Conservation (phyloP, 2,797 vertebrate species). For the Pantherophis vulpinus region DNA sequence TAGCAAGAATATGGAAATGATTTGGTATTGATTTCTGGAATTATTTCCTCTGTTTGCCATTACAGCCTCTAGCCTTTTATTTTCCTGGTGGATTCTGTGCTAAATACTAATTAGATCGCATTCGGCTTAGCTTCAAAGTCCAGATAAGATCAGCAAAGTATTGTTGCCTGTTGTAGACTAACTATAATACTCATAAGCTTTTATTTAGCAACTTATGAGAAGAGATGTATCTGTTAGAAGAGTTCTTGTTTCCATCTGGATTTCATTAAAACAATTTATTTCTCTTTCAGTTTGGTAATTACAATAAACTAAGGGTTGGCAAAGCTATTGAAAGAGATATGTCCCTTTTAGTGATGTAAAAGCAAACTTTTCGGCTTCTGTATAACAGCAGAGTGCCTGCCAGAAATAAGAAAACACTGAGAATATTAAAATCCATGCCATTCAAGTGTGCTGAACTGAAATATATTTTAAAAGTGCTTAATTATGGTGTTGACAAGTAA, state of each 20-base stretch:
- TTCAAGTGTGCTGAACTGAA: not conserved
- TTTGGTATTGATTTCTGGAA: not conserved
- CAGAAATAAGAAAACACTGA: not conserved
- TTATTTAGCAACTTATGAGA: not conserved
- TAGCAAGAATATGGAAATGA: not conserved
- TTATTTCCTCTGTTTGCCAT: not conserved
- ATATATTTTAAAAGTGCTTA: not conserved
- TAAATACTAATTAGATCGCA: not conserved
- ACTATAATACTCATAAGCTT: not conserved
- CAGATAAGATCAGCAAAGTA: not conserved
- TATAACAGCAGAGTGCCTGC: not conserved
- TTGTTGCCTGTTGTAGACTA: not conserved
- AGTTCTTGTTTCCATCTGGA: not conserved
- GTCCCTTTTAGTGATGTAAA: not conserved
- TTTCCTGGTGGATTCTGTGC: not conserved
- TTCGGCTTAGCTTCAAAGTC: not conserved
- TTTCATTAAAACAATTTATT: not conserved
- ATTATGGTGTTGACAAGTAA: not conserved
- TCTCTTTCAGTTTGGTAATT: not conserved
- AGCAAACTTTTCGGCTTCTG: not conserved
- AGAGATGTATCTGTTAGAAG: not conserved
- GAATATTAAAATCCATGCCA: not conserved
- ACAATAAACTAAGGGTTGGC: not conserved
- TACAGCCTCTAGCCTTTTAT: not conserved
- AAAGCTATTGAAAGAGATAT: not conserved